Evolutionary conservation across 2,113 vertebrate genomes (phyloP), one percentile per base, ranked within the genome.

Genomic region (Myanophis thanlyinensis): DNA sequence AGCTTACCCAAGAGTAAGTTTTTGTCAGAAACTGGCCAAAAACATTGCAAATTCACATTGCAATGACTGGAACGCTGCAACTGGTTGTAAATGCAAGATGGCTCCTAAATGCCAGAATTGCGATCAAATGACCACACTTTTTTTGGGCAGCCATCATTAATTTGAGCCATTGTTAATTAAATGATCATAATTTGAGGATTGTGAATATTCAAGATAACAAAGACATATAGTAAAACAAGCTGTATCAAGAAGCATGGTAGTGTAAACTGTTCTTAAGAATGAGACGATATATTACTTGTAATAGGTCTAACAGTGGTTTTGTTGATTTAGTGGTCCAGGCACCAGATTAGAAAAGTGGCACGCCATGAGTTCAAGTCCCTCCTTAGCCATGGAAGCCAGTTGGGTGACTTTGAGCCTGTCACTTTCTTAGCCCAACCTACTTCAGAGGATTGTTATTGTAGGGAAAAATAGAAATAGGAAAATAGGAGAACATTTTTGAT

Each of bases 401-500:
- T 62, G 30, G 11, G 11, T 62, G 56, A 59, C 56, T 59, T 30
- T 59, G 27, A n/a, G 12, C 30, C 4, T n/a, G 30, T 62, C 27
- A 62, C 10, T 62, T 62, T 62, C 59, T 62, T 3, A 13, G 27
- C 59, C 27, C 59, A 62, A 62, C 11, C 59, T 62, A 62, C 27
- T 11, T 62, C 11, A n/a, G 27, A 62, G 11, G 27, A 13, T 62
- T 62, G 27, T 62, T 62, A 62, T 62, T 62, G 59, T 62, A 11
- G 11, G 59, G 3, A 62, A 62, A 54, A 62, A 62, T 62, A 30
- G 59, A 4, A 62, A 27, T 30, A n/a, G 27, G 11, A 62, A 62
- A 62, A 62, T 30, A n/a, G n/a, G n/a, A n/a, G n/a, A n/a, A n/a
- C n/a, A 85, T 22, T 40, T 86, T 89, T 85, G 9, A 56, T 96